Evolutionary conservation across 1,140 invertebrate genomes (phyloP), one percentile per base, ranked within the genome.

Genomic region (Brachionus koreanus): DNA sequence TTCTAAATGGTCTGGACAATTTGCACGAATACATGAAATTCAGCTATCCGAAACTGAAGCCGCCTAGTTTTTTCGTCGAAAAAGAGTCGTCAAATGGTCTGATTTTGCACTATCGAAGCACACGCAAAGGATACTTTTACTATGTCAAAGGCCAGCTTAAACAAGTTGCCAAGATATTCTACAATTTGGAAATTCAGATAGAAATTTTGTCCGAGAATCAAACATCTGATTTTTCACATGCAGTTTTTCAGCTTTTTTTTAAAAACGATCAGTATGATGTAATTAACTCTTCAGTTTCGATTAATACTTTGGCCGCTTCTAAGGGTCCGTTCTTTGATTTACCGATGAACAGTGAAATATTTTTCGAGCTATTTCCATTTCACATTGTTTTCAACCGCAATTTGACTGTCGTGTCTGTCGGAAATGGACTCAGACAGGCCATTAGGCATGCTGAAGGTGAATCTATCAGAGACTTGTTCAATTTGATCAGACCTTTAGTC

Each of bases 281-380:
- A 0, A 82, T 84, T 10, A 84, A 86, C 42, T 67, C 61, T 37
- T n/a, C n/a, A 16, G 67, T 9, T 29, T 37, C 63, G 9, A 46
- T 77, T 12, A 84, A 86, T 37, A 57, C 84, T 25, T 67, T 93
- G 92, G 0, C 79, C 49, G 43, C 87, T 94, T 81, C 91, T 92
- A 0, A 93, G 95, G 85, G 93, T 93, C 86, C 37, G 12, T 35
- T 39, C 37, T 42, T 65, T 35, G 49, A 39, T 72, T 42, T 79
- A 23, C 84, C 85, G 1, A 83, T 89, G n/a, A 84, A 94, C 87
- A 96, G 84, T 92, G 87, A 89, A 19, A 85, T 96, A 5, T 90
- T 98, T 9, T 97, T 98, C 85, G 95, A 98, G 87, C 95, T 98
- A 85, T 98, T 98, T 88, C 96, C 97, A 5, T 98, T 98, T 89